These are phyloP conservation scores for Drosophila sechellia DNA, from an alignment of 1,140 invertebrate species.

Conservation along the genomic window DNA sequence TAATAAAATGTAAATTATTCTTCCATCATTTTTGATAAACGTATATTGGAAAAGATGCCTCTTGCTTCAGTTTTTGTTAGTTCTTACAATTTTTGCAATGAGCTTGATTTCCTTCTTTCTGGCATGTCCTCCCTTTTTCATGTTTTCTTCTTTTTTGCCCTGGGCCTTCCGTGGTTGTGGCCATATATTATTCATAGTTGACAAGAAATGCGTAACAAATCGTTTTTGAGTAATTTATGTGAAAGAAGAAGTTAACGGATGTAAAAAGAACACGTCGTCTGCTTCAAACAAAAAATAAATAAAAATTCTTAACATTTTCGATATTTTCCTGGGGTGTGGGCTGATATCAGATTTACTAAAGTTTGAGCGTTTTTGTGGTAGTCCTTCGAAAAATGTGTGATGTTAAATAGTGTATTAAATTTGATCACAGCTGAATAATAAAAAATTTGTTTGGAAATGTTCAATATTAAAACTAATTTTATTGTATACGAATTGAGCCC, in stretches of 20 bases:
- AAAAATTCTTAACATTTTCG: conserved; percentile 59
- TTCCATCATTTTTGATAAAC: conserved; percentile 68
- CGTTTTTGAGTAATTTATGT: conserved; percentile 47
- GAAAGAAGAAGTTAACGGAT: conserved; percentile 2
- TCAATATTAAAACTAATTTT: too few species aligned
- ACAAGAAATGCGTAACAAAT: conserved; percentile 82
- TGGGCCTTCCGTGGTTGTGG: conserved; percentile 53
- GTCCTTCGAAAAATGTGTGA: conserved; percentile 6
- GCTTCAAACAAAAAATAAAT: conserved; percentile 77
- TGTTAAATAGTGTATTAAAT: neutral
- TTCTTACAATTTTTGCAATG: conserved; percentile 17
- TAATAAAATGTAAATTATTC: conserved; percentile 83
- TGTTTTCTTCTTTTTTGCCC: conserved; percentile 36
- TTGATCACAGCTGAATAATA: neutral
- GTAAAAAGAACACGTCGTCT: conserved; percentile 14
- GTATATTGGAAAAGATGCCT: too few species aligned
- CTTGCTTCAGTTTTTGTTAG: conserved; percentile 50
- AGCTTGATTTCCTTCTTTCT: conserved; percentile 18
- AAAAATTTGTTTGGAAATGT: too few species aligned
- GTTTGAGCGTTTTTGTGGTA: neutral
- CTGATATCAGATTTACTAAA: conserved; percentile 22
- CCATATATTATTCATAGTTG: conserved; percentile 82
- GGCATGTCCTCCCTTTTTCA: conserved; percentile 1
- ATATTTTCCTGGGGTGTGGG: conserved; percentile 30
- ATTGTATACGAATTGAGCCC: too few species aligned